These are phyloP conservation scores for Varroa destructor DNA, from an alignment of 1,140 invertebrate genomes.

Conservation along the genomic window DNA sequence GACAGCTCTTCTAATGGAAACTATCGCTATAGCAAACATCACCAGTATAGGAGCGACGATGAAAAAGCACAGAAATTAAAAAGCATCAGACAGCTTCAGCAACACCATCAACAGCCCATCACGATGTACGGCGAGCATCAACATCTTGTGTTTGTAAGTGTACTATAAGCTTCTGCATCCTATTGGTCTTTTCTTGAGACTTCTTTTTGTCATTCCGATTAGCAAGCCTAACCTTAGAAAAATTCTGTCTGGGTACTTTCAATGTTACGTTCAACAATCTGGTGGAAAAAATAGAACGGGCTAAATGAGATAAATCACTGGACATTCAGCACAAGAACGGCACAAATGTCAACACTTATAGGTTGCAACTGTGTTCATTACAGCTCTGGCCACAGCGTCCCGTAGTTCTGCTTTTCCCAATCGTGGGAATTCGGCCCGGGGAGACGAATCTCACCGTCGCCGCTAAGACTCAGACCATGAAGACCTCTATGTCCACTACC, in stretches of 20 bases:
- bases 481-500: slow-evolving; percentile 18
- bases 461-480: slow-evolving; percentile 10
- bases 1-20: neutral
- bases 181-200: neutral
- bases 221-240: no score
- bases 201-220: no score
- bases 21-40: no score
- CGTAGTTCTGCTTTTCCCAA: slow-evolving; percentile 22
- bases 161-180: neutral
- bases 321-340: no score
- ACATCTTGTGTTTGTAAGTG: slow-evolving; percentile 27
- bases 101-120: neutral
- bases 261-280: no score
- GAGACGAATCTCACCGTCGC: slow-evolving; percentile 25
- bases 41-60: no score
- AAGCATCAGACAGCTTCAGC: slow-evolving; percentile 19
- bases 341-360: no score
- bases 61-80: neutral
- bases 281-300: no score
- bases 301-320: no score
- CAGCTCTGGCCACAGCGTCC: slow-evolving; percentile 27
- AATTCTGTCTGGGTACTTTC: no score
- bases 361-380: neutral
- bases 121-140: slow-evolving; percentile 25
- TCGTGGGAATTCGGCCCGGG: slow-evolving; percentile 24